phyloP scores from a whole-genome alignment of 2,113 vertebrate genomes.

The Tonatia bakeri region DNA sequence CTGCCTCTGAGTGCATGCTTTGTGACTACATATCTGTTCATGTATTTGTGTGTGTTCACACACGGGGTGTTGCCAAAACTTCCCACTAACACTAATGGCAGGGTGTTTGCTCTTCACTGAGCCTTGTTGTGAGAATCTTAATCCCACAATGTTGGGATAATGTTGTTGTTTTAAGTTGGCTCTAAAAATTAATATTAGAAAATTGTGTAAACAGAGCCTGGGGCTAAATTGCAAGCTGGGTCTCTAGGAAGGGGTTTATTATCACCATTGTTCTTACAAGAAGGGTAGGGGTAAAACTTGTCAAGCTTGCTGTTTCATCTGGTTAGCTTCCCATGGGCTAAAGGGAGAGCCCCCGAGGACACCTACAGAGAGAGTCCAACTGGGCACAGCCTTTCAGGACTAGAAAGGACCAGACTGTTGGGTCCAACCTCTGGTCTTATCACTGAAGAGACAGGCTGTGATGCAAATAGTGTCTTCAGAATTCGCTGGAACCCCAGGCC shows the following conservation, averaged over 20 bases:
- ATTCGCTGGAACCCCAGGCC: neutral
- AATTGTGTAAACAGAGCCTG: constrained; percentile 19
- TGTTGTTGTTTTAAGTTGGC: constrained; percentile 61
- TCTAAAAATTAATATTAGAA: constrained; percentile 74
- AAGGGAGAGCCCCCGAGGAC: neutral
- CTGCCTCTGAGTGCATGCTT: neutral
- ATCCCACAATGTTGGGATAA: constrained; percentile 37
- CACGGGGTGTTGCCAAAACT: neutral
- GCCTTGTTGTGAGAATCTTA: constrained; percentile 20
- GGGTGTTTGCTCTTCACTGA: neutral
- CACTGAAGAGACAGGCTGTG: neutral
- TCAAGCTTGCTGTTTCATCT: neutral
- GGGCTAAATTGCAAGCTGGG: constrained; percentile 56
- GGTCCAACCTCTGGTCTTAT: neutral
- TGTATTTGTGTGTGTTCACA: neutral
- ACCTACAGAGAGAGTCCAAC: neutral
- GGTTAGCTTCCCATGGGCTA: neutral
- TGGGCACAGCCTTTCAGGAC: neutral
- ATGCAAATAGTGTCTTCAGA: neutral
- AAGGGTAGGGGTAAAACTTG: neutral
- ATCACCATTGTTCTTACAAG: constrained; percentile 47
- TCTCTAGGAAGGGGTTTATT: constrained; percentile 60
- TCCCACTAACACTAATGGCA: neutral
- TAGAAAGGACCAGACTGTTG: neutral
- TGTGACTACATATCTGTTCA: neutral